Percentiles rank a stretch among this genome's conserved stretches.
Evolutionary conservation across 1,140 invertebrate genomes (phyloP).

Genomic region (Chrysoperla carnea): DNA sequence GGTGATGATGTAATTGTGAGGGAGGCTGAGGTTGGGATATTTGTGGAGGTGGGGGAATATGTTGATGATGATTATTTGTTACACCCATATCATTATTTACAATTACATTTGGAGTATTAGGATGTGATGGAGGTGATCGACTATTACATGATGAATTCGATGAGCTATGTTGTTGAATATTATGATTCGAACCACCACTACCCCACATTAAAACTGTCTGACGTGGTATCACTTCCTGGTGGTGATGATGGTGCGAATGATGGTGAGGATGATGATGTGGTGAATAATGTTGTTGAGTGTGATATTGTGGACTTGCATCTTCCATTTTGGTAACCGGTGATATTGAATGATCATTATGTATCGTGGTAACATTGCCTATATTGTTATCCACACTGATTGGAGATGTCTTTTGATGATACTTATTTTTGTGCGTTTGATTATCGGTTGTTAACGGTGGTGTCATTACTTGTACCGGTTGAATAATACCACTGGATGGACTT

Average conservation of each 20-base stretch:
- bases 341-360: constrained; percentile 29
- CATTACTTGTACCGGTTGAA: constrained; percentile 27
- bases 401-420: constrained; percentile 28
- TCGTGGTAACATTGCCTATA: constrained; percentile 22
- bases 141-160: constrained; percentile 21
- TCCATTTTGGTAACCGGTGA: constrained; percentile 40
- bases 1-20: background rate
- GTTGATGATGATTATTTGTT: constrained; percentile 2
- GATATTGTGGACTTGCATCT: constrained; percentile 26
- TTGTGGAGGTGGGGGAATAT: no score
- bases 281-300: constrained; percentile 22
- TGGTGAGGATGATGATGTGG: constrained; percentile 23
- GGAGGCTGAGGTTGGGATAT: no score
- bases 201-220: constrained; percentile 84
- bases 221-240: constrained; percentile 36
- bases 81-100: constrained; percentile 32
- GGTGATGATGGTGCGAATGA: constrained; percentile 28
- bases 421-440: constrained; percentile 22
- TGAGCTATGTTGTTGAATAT: constrained; percentile 21
- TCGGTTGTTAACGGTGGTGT: constrained; percentile 21
- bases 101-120: constrained; percentile 9
- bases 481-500: constrained; percentile 27
- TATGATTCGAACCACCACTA: constrained; percentile 22
- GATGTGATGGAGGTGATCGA: constrained; percentile 8
- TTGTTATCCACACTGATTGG: constrained; percentile 25